Conservation (phyloP, 1,140 invertebrate species). For the Aradophagus sp. region DNA sequence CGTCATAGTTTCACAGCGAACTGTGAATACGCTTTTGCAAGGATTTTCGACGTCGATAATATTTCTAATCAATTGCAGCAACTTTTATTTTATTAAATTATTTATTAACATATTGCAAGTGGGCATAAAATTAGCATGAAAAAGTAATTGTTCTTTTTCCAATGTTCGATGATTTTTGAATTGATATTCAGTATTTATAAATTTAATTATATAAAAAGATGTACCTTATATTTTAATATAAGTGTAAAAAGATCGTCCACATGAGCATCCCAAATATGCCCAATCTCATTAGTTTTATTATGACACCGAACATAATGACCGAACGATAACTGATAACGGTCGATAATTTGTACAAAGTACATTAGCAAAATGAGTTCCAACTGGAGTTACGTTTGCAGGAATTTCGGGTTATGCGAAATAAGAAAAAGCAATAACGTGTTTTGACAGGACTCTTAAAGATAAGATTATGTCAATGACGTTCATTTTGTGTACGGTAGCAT, state of each 20-base stretch:
- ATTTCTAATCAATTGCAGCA: too few species aligned
- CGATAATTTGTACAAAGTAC: slow-evolving; percentile 39
- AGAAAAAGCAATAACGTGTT: slow-evolving; percentile 50
- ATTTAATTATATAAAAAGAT: too few species aligned
- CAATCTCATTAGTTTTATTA: slow-evolving; percentile 20
- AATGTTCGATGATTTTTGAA: too few species aligned
- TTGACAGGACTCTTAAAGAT: slow-evolving; percentile 50
- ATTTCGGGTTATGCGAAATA: slow-evolving; percentile 38
- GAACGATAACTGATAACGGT: slow-evolving; percentile 25
- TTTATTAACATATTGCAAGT: too few species aligned
- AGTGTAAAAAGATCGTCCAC: too few species aligned
- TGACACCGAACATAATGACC: slow-evolving; percentile 23
- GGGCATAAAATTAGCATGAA: too few species aligned
- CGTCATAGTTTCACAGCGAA: slow-evolving; percentile 46
- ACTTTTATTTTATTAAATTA: too few species aligned
- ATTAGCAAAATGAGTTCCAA: slow-evolving; percentile 44
- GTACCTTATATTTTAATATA: too few species aligned
- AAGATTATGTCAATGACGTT: slow-evolving; percentile 44
- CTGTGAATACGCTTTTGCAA: slow-evolving; percentile 10
- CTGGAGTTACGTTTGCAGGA: slow-evolving; percentile 19
- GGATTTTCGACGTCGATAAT: too few species aligned
- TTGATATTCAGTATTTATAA: too few species aligned
- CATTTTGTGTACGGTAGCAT: slow-evolving; percentile 49
- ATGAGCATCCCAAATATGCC: too few species aligned
- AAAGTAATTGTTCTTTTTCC: too few species aligned